Evolutionary conservation across 35 echinoderm and acorn worm species (phyloP).

Genomic region (Ophiothrix spiculata): DNA sequence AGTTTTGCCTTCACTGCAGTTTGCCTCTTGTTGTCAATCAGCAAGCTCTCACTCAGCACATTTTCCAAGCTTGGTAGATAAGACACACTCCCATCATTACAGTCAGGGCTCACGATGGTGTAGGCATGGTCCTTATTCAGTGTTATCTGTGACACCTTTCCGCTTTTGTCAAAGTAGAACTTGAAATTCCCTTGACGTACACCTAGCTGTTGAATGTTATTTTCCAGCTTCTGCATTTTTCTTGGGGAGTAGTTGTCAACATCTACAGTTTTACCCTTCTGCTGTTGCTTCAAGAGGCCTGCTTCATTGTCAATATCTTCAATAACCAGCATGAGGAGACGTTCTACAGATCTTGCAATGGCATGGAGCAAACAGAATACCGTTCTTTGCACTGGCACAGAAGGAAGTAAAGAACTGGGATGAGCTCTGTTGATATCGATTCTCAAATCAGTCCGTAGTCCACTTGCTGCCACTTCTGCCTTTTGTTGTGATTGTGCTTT

Average conservation of each 20-base stretch:
- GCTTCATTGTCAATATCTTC: neutral
- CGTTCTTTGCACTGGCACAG: too few species aligned
- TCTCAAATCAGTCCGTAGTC: neutral
- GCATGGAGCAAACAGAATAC: too few species aligned
- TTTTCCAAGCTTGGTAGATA: neutral
- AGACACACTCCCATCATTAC: neutral
- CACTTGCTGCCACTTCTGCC: neutral
- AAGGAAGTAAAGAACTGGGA: neutral
- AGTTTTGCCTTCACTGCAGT: neutral
- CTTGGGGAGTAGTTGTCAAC: neutral
- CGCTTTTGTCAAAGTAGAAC: neutral
- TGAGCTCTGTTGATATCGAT: neutral
- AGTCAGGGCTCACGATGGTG: neutral
- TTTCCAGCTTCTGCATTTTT: neutral
- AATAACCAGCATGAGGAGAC: neutral
- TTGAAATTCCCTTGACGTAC: neutral
- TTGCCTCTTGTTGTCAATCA: neutral
- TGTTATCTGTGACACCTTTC: neutral
- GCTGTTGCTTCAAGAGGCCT: neutral
- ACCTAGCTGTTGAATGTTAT: neutral
- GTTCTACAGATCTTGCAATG: neutral
- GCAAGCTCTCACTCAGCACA: neutral
- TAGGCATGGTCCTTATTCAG: neutral
- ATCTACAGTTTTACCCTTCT: neutral
- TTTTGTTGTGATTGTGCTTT: neutral